phyloP scores from a whole-genome alignment of 2,797 vertebrate species.

The Enteromius paludinosus region DNA sequence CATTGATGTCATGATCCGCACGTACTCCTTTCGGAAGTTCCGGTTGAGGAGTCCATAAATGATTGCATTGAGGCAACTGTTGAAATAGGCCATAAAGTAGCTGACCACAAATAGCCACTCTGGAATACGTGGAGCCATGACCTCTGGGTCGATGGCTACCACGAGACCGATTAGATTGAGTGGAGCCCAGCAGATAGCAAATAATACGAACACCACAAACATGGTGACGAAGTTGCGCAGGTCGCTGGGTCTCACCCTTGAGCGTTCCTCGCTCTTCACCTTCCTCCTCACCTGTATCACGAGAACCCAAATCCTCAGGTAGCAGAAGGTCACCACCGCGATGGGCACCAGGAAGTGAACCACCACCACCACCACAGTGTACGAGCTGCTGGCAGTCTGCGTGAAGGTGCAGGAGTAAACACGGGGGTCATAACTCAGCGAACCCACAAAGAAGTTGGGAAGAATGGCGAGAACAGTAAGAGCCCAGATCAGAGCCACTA shows the following conservation, averaged over 20 bases:
- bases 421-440: slow-evolving; percentile 81
- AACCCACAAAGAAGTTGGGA: slow-evolving; percentile 84
- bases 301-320: slow-evolving; percentile 84
- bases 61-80: slow-evolving; percentile 85
- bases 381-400: slow-evolving; percentile 83
- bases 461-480: slow-evolving; percentile 82
- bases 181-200: slow-evolving; percentile 86
- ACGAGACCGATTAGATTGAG: slow-evolving; percentile 84
- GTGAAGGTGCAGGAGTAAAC: slow-evolving; percentile 87
- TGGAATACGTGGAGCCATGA: slow-evolving; percentile 74
- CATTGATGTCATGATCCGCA: slow-evolving; percentile 80
- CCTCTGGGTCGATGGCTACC: slow-evolving; percentile 79
- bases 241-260: slow-evolving; percentile 79
- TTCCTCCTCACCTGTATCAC: slow-evolving; percentile 82
- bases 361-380: slow-evolving; percentile 82
- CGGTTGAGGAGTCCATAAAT: slow-evolving; percentile 85
- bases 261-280: slow-evolving; percentile 77
- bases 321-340: slow-evolving; percentile 84
- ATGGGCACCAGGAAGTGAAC: slow-evolving; percentile 86
- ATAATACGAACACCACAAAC: slow-evolving; percentile 86
- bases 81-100: slow-evolving; percentile 88
- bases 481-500: slow-evolving; percentile 83
- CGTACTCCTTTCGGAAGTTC: slow-evolving; percentile 86
- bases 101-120: slow-evolving; percentile 84
- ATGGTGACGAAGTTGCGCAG: slow-evolving; percentile 84